phyloP scores from a whole-genome alignment of 92 coral and sea anemone species.

The Palythoa caribaeorum region DNA sequence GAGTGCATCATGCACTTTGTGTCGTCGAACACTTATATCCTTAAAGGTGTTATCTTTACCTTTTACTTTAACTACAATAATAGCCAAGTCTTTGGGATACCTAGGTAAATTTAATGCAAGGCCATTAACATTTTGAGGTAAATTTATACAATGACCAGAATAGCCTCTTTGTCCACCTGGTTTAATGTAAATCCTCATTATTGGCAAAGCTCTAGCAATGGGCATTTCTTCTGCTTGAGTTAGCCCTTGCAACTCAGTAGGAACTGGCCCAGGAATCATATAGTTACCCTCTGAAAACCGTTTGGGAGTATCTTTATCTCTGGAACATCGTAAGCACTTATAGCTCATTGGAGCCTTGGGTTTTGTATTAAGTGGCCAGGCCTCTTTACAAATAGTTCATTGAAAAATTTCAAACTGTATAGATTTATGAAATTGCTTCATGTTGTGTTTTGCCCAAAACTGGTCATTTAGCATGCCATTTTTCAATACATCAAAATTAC shows the following conservation, averaged over 20 bases:
- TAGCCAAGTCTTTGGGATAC: conserved; percentile 36
- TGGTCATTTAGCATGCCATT: background rate
- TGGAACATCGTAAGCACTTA: conserved; percentile 46
- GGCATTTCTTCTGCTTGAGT: conserved; percentile 47
- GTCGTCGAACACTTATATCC: conserved; percentile 39
- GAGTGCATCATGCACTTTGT: conserved; percentile 52
- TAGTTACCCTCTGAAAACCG: conserved; percentile 56
- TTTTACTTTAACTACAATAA: conserved; percentile 7
- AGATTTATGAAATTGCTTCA: conserved; percentile 17
- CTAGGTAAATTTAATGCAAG: conserved; percentile 21
- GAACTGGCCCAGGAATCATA: conserved; percentile 64
- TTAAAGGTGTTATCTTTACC: conserved; percentile 24
- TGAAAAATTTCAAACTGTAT: conserved; percentile 24
- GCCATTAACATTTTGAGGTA: conserved; percentile 31
- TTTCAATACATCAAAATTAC: conserved; percentile 5
- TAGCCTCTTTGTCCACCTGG: conserved; percentile 10
- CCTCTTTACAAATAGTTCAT: conserved; percentile 49
- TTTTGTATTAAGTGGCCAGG: conserved; percentile 59
- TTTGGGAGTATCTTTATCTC: conserved; percentile 60
- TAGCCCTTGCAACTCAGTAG: conserved; percentile 58
- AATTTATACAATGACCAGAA: conserved; percentile 6
- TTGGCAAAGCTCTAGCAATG: conserved; percentile 21
- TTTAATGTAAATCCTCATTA: conserved; percentile 43
- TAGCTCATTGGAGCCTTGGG: conserved; percentile 55
- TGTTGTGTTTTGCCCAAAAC: conserved; percentile 11